phyloP scores from a whole-genome alignment of 2,113 vertebrate species.

The Siniperca chuatsi region DNA sequence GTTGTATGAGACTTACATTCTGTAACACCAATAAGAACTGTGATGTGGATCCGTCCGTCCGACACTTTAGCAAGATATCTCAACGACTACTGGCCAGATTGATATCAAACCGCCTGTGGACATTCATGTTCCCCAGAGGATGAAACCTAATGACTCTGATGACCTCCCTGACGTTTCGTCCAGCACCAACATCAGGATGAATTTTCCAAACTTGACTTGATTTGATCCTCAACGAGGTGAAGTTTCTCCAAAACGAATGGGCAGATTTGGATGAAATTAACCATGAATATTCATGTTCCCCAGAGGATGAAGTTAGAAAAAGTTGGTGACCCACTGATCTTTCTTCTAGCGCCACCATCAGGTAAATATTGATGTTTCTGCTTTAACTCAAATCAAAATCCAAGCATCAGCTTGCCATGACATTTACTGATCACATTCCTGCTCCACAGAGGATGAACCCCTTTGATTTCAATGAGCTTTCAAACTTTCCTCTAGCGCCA shows the following conservation, averaged over 20 bases:
- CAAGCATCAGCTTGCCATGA: neutral
- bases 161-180: neutral
- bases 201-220: neutral
- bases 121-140: slow-evolving; percentile 9
- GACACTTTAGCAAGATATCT: too few species aligned
- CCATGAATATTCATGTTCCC: neutral
- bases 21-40: neutral
- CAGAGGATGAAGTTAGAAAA: neutral
- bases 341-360: neutral
- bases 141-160: neutral
- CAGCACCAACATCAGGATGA: neutral
- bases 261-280: neutral
- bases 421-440: neutral
- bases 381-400: neutral
- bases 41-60: too few species aligned
- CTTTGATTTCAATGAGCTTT: neutral
- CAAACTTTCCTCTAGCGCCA: neutral
- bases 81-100: too few species aligned
- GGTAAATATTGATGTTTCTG: too few species aligned
- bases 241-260: neutral
- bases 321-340: neutral
- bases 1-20: neutral
- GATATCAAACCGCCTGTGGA: neutral
- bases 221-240: neutral
- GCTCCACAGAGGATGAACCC: slow-evolving; percentile 18